These are phyloP conservation scores for Heterocephalus glaber DNA, from an alignment of 2,113 vertebrate genomes.

Conservation along the genomic window DNA sequence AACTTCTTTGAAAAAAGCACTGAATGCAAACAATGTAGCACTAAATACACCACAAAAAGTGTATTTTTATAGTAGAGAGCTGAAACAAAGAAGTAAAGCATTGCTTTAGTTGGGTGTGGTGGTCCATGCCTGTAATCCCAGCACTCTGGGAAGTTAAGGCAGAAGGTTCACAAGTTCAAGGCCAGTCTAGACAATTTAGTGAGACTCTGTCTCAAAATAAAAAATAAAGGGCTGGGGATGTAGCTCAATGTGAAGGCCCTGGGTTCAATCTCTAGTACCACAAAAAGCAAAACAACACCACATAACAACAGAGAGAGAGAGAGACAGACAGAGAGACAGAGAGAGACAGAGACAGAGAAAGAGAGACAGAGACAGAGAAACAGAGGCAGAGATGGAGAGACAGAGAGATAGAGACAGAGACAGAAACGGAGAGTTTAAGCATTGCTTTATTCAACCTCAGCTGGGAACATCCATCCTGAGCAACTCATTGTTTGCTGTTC, in stretches of 20 bases:
- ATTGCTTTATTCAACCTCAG: background rate
- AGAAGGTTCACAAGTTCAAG: background rate
- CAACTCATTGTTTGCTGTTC: background rate
- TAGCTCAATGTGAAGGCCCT: background rate
- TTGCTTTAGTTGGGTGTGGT: background rate
- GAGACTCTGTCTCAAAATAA: background rate
- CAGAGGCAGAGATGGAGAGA: background rate
- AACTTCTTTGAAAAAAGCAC: background rate
- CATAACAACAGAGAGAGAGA: too few species aligned
- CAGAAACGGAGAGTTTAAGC: background rate
- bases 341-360: too few species aligned
- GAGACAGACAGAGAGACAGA: background rate
- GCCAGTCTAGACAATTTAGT: background rate
- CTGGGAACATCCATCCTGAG: background rate
- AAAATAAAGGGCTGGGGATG: background rate
- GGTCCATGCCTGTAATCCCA: background rate
- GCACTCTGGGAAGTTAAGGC: background rate
- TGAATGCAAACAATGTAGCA: background rate
- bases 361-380: too few species aligned
- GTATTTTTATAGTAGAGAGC: background rate
- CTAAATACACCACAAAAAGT: background rate
- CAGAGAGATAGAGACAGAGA: background rate
- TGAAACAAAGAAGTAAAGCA: background rate
- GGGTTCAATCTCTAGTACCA: background rate
- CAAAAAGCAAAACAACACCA: background rate